Evolutionary conservation across 2,113 vertebrate species (phyloP).

Genomic region (Neotoma lepida): DNA sequence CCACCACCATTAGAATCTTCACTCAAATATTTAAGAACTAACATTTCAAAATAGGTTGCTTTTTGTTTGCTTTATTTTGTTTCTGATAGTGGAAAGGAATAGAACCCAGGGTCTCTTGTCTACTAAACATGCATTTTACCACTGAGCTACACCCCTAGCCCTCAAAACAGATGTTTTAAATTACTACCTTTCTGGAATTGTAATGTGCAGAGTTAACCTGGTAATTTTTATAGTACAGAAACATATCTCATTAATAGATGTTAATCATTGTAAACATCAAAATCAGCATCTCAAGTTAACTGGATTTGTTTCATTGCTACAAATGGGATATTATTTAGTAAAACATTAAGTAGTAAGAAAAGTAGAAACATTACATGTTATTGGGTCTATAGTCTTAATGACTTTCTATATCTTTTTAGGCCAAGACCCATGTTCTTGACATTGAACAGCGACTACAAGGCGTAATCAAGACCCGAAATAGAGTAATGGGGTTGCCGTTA

Average conservation of each 20-base stretch:
- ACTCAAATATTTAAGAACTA: slow-evolving; percentile 37
- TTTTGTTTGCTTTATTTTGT: neutral
- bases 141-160: neutral
- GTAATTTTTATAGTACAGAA: slow-evolving; percentile 39
- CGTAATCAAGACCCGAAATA: slow-evolving; percentile 96
- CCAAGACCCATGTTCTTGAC: slow-evolving; percentile 97
- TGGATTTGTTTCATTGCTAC: slow-evolving; percentile 34
- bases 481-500: slow-evolving; percentile 95
- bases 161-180: slow-evolving; percentile 5
- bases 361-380: neutral
- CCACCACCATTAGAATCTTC: slow-evolving; percentile 19
- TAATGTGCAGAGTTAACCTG: neutral
- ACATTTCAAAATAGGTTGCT: neutral
- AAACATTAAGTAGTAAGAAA: slow-evolving; percentile 58
- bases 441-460: slow-evolving; percentile 97
- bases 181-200: slow-evolving; percentile 39
- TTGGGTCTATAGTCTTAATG: neutral
- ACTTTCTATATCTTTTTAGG: slow-evolving; percentile 85
- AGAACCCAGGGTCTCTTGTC: neutral
- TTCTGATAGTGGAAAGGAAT: neutral
- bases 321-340: neutral
- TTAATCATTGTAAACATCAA: neutral
- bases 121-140: neutral
- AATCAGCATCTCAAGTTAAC: neutral
- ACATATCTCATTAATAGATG: neutral